Conservation (phyloP, 1,140 invertebrate species). For the Drosophila eugracilis region DNA sequence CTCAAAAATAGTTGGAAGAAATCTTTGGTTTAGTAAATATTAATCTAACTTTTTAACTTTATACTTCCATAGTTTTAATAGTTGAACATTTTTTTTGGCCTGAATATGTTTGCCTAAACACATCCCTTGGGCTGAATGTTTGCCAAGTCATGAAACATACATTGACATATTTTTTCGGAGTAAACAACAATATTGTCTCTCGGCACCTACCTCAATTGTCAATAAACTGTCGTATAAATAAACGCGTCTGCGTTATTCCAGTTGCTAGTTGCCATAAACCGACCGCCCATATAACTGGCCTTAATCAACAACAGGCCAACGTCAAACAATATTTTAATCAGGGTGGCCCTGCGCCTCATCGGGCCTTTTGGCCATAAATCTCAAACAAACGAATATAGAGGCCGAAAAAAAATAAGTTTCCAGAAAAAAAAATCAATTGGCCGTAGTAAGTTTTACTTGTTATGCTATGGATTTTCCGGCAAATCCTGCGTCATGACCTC, state of each 20-base stretch:
- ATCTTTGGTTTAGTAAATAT: too few species aligned
- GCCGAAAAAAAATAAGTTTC: background rate
- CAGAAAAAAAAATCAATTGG: constrained; percentile 55
- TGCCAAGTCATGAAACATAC: constrained; percentile 6
- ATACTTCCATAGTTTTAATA: too few species aligned
- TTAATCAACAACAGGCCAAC: constrained; percentile 57
- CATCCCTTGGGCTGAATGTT: background rate
- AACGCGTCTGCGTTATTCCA: constrained; percentile 17
- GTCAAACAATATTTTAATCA: constrained; percentile 69
- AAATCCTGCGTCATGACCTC: constrained; percentile 44
- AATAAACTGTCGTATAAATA: constrained; percentile 39
- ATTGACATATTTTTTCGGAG: constrained; percentile 20
- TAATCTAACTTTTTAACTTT: too few species aligned
- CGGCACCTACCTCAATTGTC: constrained; percentile 48
- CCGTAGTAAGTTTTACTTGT: constrained; percentile 54
- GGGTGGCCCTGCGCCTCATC: constrained; percentile 21
- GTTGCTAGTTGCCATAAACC: constrained; percentile 36
- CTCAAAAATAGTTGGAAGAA: too few species aligned
- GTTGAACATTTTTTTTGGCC: background rate
- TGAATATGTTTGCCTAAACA: background rate
- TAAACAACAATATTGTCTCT: constrained; percentile 38
- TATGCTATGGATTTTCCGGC: constrained; percentile 25
- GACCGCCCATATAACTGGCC: constrained; percentile 27
- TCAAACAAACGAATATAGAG: constrained; percentile 20
- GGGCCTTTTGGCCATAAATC: constrained; percentile 44